These are phyloP conservation scores for Ceramica pisi DNA, from an alignment of 2,888 invertebrate genomes.

Conservation along the genomic window DNA sequence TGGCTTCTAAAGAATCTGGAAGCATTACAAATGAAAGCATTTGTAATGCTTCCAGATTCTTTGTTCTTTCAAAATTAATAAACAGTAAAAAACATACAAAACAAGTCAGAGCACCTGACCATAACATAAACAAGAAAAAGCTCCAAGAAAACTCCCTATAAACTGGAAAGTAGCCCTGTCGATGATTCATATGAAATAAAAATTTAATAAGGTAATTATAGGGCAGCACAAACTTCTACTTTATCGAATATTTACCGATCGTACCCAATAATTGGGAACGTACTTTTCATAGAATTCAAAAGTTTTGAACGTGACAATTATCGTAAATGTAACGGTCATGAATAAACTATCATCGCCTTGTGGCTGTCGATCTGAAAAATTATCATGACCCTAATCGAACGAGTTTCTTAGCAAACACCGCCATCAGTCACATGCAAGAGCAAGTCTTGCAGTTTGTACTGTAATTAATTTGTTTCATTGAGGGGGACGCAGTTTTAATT, in stretches of 20 bases:
- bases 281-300: constrained; percentile 74
- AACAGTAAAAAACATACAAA: constrained; percentile 1
- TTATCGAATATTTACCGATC: constrained; percentile 66
- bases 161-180: constrained; percentile 26
- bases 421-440: constrained; percentile 74
- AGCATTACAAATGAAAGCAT: no score
- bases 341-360: constrained; percentile 80
- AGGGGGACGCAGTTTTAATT: constrained; percentile 81
- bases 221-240: constrained; percentile 58
- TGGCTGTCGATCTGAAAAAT: constrained; percentile 76
- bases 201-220: constrained; percentile 70
- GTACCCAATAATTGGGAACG: constrained; percentile 69
- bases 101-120: constrained; percentile 14
- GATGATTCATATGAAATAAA: constrained; percentile 66
- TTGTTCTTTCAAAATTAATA: not conserved
- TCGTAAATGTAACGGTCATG: constrained; percentile 73
- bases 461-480: constrained; percentile 82
- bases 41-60: not conserved
- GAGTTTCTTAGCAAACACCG: constrained; percentile 79
- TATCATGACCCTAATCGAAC: constrained; percentile 81
- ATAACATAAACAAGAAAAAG: constrained; percentile 21
- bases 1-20: no score
- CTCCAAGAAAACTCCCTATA: constrained; percentile 28
- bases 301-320: constrained; percentile 82
- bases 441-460: constrained; percentile 82